Evolutionary conservation across 2,888 invertebrate genomes (phyloP), one percentile per base, ranked within the genome.

Genomic region (Heliconius ismenius): DNA sequence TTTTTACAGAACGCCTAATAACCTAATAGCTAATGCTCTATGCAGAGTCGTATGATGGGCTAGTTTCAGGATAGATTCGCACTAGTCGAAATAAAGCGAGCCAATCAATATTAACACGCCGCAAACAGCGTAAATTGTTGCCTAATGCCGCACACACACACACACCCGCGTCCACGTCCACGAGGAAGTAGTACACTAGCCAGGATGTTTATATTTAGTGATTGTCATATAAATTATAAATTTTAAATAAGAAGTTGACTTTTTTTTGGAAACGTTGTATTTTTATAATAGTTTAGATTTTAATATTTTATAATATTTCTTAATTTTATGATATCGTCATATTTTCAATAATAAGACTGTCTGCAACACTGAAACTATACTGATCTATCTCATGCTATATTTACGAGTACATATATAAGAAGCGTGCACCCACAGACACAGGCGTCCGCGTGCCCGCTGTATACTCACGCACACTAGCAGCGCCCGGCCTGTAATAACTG

Each of bases 41-140:
- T 77, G 73, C 63, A 79, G 78, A 77, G 76, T 81, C 80, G 79
- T 80, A 80, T 82, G 84, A 83, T 83, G 86, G 86, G 86, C 85
- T 87, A 89, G 89, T 91, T 90, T 88, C 86, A 89, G 86, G 88
- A 92, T 92, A 91, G 91, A 92, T 91, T 91, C 89, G 90, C 90
- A 89, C 89, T 89, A 91, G 92, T 91, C 91, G 91, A 92, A 94
- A 93, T 94, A 94, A 93, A 93, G 93, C 93, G 91, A 92, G 92
- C 93, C 93, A 93, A 94, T 94, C 94, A 94, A 94, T 94, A 94
- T 93, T 92, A 93, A 94, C 93, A 94, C 93, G 90, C 94, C 93
- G 90, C 94, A 93, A 94, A 93, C 94, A 93, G 93, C 93, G 94
- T 93, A 93, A 94, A 94, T 93, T 93, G 93, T 94, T 93, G 93